phyloP scores from a whole-genome alignment of 2,797 vertebrate species.

The Eremophila alpestris region DNA sequence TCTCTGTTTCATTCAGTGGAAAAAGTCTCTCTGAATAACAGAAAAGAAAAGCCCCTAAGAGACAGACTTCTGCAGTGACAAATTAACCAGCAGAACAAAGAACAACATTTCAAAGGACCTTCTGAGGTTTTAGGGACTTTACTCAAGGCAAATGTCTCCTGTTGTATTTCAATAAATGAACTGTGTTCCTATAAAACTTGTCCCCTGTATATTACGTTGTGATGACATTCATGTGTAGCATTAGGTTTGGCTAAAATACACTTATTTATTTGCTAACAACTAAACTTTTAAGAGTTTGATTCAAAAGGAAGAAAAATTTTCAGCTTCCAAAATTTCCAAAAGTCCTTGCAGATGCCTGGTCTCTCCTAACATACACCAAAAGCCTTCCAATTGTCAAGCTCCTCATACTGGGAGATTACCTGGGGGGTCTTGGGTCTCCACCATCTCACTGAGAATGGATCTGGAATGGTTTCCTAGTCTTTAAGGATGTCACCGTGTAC shows the following conservation, averaged over 20 bases:
- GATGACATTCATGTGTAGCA: not conserved
- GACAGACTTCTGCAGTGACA: not conserved
- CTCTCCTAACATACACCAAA: not conserved
- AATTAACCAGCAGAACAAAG: slow-evolving; percentile 8
- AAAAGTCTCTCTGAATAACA: not conserved
- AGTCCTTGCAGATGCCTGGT: not conserved
- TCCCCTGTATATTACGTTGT: not conserved
- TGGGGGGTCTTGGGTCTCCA: not conserved
- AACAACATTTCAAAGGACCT: not conserved
- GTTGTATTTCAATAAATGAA: not conserved
- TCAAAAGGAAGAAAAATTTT: not conserved
- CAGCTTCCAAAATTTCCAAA: not conserved
- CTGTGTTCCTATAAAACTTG: not conserved
- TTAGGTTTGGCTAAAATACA: not conserved
- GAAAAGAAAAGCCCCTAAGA: not conserved
- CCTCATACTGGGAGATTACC: not conserved
- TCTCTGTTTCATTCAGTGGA: not conserved
- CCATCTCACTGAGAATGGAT: not conserved
- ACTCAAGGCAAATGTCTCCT: not conserved
- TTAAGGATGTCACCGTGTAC: not conserved
- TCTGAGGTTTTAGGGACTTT: not conserved
- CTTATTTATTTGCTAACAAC: not conserved
- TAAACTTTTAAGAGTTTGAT: not conserved
- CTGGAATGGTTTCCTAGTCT: not conserved
- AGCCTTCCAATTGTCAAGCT: not conserved